Evolutionary conservation across 1,140 invertebrate genomes (phyloP).

Genomic region (Neotoxoptera formosana): DNA sequence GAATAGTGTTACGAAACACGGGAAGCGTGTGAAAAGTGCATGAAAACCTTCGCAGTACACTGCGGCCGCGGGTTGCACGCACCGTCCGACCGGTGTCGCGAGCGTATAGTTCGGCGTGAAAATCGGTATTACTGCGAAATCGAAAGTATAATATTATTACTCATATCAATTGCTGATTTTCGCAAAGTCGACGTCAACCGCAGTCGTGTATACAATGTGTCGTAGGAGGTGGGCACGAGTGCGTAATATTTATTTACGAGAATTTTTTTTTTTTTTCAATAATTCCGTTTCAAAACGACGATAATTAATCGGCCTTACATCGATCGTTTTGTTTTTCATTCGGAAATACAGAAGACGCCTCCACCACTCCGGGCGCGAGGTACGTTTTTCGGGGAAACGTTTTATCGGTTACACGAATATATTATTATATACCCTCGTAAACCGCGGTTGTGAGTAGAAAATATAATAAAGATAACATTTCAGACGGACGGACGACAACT

Average conservation of each 20-base stretch:
- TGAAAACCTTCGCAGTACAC: slow-evolving; percentile 4
- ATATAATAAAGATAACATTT: not conserved
- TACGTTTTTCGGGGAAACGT: not conserved
- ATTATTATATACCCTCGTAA: no score
- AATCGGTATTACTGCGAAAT: not conserved
- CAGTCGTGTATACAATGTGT: not conserved
- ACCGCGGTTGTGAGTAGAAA: no score
- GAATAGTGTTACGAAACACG: not conserved
- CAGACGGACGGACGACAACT: not conserved
- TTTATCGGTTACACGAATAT: not conserved
- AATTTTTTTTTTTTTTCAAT: no score
- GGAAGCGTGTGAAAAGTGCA: slow-evolving; percentile 26
- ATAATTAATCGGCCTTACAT: no score
- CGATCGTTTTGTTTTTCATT: not conserved
- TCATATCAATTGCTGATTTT: not conserved
- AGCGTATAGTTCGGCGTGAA: not conserved
- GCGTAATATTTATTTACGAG: not conserved
- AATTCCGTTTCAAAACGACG: no score
- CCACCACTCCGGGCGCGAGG: no score
- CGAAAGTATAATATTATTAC: not conserved
- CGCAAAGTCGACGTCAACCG: not conserved
- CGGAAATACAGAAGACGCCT: not conserved
- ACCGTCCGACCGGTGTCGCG: not conserved
- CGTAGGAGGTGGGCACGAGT: not conserved
- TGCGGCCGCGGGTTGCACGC: not conserved